Conservation (phyloP, 2,113 vertebrate species). For the Saguinus imperator region DNA sequence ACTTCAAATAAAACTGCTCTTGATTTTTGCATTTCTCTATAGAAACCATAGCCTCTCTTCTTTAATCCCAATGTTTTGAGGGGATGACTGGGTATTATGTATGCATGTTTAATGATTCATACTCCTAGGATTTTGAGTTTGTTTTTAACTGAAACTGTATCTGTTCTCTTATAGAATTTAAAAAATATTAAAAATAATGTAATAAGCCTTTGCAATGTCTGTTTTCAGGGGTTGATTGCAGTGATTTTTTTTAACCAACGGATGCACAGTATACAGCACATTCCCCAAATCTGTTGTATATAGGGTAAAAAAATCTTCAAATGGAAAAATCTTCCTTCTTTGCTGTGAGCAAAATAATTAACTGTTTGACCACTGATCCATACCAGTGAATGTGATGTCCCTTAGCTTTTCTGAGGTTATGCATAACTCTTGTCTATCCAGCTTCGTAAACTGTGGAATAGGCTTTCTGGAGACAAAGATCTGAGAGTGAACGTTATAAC, state of each 20-base stretch:
- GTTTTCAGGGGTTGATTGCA: constrained; percentile 9
- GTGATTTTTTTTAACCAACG: background rate
- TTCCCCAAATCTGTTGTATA: background rate
- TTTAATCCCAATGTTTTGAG: constrained; percentile 57
- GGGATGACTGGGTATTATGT: constrained; percentile 11
- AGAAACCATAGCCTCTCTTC: constrained; percentile 10
- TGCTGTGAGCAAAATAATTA: constrained; percentile 60
- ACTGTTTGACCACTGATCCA: constrained; percentile 55
- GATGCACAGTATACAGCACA: background rate
- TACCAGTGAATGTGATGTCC: constrained; percentile 35
- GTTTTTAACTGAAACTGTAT: constrained; percentile 38
- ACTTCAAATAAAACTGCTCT: constrained; percentile 54
- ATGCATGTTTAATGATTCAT: constrained; percentile 47
- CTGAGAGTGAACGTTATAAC: constrained; percentile 52
- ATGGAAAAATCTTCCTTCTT: constrained; percentile 47
- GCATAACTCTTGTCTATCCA: constrained; percentile 59
- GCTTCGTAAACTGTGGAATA: constrained; percentile 65
- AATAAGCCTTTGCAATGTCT: background rate
- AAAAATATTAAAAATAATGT: constrained; percentile 45
- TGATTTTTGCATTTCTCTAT: constrained; percentile 56
- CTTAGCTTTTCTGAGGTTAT: constrained; percentile 64
- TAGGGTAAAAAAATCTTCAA: constrained; percentile 54
- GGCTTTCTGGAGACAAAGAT: constrained; percentile 70
- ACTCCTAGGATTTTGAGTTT: constrained; percentile 37
- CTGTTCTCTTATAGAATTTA: constrained; percentile 41